phyloP scores from a whole-genome alignment of 2,888 invertebrate genomes.

The Psylliodes chrysocephalus region DNA sequence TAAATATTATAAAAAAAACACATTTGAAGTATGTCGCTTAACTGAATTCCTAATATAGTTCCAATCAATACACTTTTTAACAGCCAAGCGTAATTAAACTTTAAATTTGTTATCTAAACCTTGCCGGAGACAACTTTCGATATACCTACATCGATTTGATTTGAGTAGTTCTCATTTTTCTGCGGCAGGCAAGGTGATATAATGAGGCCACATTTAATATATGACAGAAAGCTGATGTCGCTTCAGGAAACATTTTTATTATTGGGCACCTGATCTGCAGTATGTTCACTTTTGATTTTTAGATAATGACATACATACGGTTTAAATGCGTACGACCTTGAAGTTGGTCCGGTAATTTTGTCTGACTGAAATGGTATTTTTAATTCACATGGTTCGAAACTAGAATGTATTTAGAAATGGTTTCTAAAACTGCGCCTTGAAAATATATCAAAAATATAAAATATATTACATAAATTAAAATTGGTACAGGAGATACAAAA shows the following conservation, averaged over 20 bases:
- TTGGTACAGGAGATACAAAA: no score
- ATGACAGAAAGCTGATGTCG: constrained; percentile 20
- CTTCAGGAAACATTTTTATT: constrained; percentile 23
- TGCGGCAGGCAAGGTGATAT: constrained; percentile 10
- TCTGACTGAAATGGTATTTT: neutral
- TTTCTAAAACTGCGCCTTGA: no score
- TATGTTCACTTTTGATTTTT: constrained; percentile 24
- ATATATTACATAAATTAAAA: no score
- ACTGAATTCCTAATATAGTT: constrained; percentile 17
- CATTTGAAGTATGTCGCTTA: no score
- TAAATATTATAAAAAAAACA: no score
- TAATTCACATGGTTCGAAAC: neutral
- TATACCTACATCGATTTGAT: constrained; percentile 1
- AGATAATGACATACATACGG: constrained; percentile 16
- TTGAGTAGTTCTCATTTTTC: constrained; percentile 17
- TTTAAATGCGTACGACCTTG: neutral
- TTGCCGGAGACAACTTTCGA: constrained; percentile 24
- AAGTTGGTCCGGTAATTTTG: neutral
- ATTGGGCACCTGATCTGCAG: constrained; percentile 11
- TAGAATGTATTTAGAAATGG: no score
- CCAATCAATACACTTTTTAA: constrained; percentile 17
- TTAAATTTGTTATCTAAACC: constrained; percentile 15
- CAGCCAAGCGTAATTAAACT: constrained; percentile 17
- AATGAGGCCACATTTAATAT: constrained; percentile 22
- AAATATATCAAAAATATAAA: no score